Base-by-base conservation (phyloP, 2,113 vertebrate genomes). In the Lycocorax pyrrhopterus region DNA sequence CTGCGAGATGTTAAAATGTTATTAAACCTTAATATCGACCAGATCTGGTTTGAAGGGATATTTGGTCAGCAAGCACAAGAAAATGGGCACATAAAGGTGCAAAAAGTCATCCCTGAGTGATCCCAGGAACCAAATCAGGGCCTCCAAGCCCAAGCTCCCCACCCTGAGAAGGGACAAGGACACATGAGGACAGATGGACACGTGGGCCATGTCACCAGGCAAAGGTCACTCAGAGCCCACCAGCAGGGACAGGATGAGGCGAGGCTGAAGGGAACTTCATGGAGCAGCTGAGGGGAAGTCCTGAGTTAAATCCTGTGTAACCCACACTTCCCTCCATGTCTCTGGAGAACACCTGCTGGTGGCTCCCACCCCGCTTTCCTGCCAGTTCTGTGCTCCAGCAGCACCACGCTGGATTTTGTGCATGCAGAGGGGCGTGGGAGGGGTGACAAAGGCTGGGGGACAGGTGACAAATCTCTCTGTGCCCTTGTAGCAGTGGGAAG, bases 1-100 rank as follows among this genome's bases (percentile, higher is more conserved):
- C 82, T 52, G 44, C 0, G 25, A 17, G 47, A 22, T 0, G 1
- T 30, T 10, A 49, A 43, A 44, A 9, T 4, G 8, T 51, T 55
- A 32, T 8, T 39, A 47, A 47, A 47, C 9, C 11, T 30, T 10
- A 71, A 32, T 13, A 14, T 12, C 30, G 14, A 14, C 12, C 2
- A 0, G 3, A 27, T 71, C 60, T 74, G 51, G 20, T 30, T 89
- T 56, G 8, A 73, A 35, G 39, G 1, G 9, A 0, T 55, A 7
- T 19, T 29, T 47, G 59, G 44, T 12, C 60, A 58, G 83, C 73
- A 59, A 75, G 56, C 7, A 1, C 20, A 47, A 20, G 49, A 12
- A 83, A 85, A 67, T 0, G 1, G 29, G 32, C 55, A 37, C 14
- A 8, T 13, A 13, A 51, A 83, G 66, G 35, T 33, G 53, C 16